Evolutionary conservation across 2,888 invertebrate species (phyloP).

Genomic region (Aphodius granarius): DNA sequence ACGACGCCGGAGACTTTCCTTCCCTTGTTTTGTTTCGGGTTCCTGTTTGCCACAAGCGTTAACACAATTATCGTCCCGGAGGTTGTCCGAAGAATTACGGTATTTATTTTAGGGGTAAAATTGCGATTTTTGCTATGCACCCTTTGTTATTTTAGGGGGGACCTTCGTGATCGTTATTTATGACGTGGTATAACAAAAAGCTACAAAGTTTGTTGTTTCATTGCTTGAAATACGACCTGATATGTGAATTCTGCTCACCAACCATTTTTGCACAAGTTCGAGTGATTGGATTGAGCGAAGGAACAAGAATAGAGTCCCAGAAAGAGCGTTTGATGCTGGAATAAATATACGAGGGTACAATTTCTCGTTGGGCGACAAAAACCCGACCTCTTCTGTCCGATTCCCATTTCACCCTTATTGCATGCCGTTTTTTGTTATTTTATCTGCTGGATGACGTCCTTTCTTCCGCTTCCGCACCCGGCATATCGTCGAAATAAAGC

Average conservation of each 20-base stretch:
- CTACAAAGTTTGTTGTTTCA: not conserved
- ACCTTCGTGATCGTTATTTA: not conserved
- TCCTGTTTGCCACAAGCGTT: not conserved
- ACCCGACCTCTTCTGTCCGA: not conserved
- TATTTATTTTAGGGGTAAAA: not conserved
- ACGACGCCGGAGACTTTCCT: not conserved
- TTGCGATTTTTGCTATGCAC: not conserved
- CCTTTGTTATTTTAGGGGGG: not conserved
- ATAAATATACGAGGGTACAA: not conserved
- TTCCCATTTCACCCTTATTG: not conserved
- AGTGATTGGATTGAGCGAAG: too few relatives aligned
- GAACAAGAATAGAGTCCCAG: too few relatives aligned
- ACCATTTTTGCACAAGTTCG: too few relatives aligned
- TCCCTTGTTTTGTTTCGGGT: not conserved
- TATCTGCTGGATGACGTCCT: not conserved
- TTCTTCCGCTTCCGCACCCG: not conserved
- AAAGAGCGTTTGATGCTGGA: not conserved
- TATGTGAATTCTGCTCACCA: too few relatives aligned
- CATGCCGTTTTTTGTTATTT: not conserved
- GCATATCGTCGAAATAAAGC: not conserved
- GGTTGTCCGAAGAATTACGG: not conserved
- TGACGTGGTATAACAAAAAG: not conserved
- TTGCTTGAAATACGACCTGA: too few relatives aligned
- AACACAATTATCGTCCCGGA: not conserved
- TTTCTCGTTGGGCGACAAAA: not conserved